A percentile compares a stretch with the other conserved stretches of the same genome.
These are phyloP conservation scores for Cantharis lateralis DNA, from an alignment of 2,888 invertebrate genomes.

Conservation along the genomic window DNA sequence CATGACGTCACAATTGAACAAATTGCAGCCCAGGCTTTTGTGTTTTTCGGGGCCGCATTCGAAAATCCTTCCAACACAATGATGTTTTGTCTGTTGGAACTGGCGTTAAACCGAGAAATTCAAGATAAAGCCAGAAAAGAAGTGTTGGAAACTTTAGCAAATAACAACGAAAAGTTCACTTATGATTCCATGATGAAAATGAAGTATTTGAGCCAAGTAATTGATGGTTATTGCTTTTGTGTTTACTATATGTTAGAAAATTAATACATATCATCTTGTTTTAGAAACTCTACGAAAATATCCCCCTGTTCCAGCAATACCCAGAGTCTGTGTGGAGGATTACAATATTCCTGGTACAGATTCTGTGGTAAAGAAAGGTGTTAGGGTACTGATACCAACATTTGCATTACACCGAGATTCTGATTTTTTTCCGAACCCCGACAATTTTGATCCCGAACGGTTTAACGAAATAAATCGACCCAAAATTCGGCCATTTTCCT, in stretches of 20 bases:
- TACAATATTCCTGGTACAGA: slow-evolving; percentile 42
- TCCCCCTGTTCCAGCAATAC: slow-evolving; percentile 41
- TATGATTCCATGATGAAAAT: slow-evolving; percentile 58
- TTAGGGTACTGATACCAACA: slow-evolving; percentile 36
- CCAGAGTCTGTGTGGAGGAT: slow-evolving; percentile 37
- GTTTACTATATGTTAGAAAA: too few species aligned
- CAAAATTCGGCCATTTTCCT: not conserved
- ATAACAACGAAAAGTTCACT: slow-evolving; percentile 51
- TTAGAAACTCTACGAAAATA: slow-evolving; percentile 45
- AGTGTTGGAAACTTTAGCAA: slow-evolving; percentile 49
- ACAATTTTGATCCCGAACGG: slow-evolving; percentile 65
- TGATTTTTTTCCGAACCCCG: slow-evolving; percentile 54
- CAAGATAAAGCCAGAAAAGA: slow-evolving; percentile 56
- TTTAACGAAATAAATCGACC: slow-evolving; percentile 47
- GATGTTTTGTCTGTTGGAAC: slow-evolving; percentile 57
- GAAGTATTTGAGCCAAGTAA: slow-evolving; percentile 57
- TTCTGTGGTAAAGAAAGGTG: slow-evolving; percentile 36
- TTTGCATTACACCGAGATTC: slow-evolving; percentile 42
- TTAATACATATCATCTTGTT: not conserved
- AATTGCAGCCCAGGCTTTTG: slow-evolving; percentile 40
- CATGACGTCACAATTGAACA: slow-evolving; percentile 13
- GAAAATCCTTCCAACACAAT: slow-evolving; percentile 53
- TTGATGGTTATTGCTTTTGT: slow-evolving; percentile 41
- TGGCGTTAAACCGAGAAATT: slow-evolving; percentile 55
- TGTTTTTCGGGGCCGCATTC: slow-evolving; percentile 48